Base-by-base conservation (phyloP, 2,888 invertebrate species). In the Exocentrus adspersus region DNA sequence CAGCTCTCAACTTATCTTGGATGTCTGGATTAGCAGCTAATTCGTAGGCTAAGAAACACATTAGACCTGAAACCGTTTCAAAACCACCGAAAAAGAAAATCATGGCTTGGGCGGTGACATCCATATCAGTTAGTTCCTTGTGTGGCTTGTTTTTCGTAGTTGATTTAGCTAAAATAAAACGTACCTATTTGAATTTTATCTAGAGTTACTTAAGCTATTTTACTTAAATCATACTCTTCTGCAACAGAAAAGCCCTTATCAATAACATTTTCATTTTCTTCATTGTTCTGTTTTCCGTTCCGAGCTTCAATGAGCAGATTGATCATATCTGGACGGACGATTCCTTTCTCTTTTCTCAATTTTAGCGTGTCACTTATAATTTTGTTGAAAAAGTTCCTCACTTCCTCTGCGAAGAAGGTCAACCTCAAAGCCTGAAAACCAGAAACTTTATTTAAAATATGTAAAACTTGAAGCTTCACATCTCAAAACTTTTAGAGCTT, bases 11-110 rank as follows among this genome's bases (percentile, higher is more conserved):
- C 52, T 75, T 84, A 1, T 84, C 81, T 75, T 89, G 89, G 0
- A 87, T 77, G 0, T 89, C 87, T 12, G 85, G 84, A 77, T 89
- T 84, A 3, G 85, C 51, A 21, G 88, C 86, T 19, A 89, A 73
- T 75, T 89, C 88, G 46, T 87, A 83, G 0, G 86, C 77, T 0
- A 84, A 73, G 64, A 87, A 87, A 0, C 82, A 81, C 69, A 85
- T 78, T 5, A 81, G 69, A 54, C 82, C 80, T 0, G 85, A 81
- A 0, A 82, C 79, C 0, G 84, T 81, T 32, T 85, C 85, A 65
- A 83, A 85, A 1, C 85, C 85, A 17, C 84, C 86, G 1, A 85
- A 75, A 75, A 85, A 85, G 78, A 85, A 85, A 1, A 84, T 65
- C 1, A 85, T 66, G n/a, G 83, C 84, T 76, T 88, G 88, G 0